Percentiles rank a stretch among this genome's conserved stretches.
Conservation (phyloP, 2,113 vertebrate species). For the Ciconia stormi region DNA sequence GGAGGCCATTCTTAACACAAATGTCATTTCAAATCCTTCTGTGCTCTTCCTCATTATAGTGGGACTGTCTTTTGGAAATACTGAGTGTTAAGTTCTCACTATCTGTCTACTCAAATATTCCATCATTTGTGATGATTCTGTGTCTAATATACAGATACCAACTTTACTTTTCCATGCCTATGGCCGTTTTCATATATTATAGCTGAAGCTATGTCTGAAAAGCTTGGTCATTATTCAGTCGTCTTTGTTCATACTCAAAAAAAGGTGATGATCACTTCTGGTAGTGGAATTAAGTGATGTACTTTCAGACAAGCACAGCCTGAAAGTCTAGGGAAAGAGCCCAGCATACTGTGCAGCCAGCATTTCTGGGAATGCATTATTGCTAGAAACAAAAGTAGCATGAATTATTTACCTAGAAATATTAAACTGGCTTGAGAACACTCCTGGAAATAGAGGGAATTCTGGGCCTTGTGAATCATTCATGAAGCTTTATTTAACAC, state of each 20-base stretch:
- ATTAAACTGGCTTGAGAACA: slow-evolving; percentile 31
- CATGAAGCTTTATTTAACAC: slow-evolving; percentile 17
- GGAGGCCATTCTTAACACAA: not conserved
- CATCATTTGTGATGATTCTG: not conserved
- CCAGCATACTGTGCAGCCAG: not conserved
- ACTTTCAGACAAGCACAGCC: not conserved
- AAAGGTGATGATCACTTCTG: not conserved
- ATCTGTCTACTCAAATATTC: not conserved
- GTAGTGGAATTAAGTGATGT: not conserved
- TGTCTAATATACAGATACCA: not conserved
- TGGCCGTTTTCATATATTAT: not conserved
- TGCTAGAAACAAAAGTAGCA: slow-evolving; percentile 43
- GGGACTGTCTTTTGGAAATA: not conserved
- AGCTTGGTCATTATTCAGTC: not conserved
- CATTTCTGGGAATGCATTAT: not conserved
- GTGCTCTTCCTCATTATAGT: not conserved
- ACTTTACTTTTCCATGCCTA: not conserved
- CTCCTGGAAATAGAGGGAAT: slow-evolving; percentile 6
- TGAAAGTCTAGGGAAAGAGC: not conserved
- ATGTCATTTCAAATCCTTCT: not conserved
- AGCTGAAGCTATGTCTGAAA: not conserved
- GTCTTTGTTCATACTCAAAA: not conserved
- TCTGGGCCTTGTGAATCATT: slow-evolving; percentile 29
- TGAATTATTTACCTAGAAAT: slow-evolving; percentile 49
- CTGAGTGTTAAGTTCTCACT: not conserved